Conservation (phyloP, 2,797 vertebrate species). For the Paguma larvata region DNA sequence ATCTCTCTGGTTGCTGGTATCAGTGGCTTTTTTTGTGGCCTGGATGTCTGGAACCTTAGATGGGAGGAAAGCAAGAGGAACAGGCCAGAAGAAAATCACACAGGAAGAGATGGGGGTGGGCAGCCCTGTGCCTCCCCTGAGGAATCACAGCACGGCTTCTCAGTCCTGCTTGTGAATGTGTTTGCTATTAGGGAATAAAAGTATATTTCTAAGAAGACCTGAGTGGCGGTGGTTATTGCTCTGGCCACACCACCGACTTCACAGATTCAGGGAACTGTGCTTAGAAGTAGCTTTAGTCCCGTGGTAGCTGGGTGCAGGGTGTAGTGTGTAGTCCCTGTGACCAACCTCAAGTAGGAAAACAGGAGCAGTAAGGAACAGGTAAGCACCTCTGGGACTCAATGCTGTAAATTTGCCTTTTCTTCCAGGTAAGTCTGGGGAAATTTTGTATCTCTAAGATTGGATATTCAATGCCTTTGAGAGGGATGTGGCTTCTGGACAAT, state of each 20-base stretch:
- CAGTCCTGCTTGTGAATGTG: conserved; percentile 85
- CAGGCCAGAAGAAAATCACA: background rate
- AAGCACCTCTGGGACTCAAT: conserved; percentile 63
- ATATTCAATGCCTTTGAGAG: conserved; percentile 3
- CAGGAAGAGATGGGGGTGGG: background rate
- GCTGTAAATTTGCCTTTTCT: conserved; percentile 45
- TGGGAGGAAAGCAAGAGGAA: background rate
- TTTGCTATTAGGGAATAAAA: conserved; percentile 94
- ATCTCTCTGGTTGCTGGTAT: conserved; percentile 85
- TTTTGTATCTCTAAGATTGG: conserved; percentile 13
- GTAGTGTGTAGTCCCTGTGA: background rate
- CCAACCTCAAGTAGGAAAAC: conserved; percentile 23
- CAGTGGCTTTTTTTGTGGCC: conserved; percentile 86
- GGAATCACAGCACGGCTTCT: background rate
- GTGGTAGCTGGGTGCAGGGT: background rate
- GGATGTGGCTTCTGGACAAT: background rate
- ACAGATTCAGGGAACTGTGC: background rate
- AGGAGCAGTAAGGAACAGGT: conserved; percentile 14
- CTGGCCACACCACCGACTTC: conserved; percentile 43
- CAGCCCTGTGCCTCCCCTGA: background rate
- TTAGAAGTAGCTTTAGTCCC: conserved; percentile 49
- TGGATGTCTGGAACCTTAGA: conserved; percentile 85
- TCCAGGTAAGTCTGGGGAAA: conserved; percentile 85
- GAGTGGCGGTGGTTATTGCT: conserved; percentile 81
- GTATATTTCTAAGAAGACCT: conserved; percentile 95